Evolutionary conservation across 2,797 vertebrate species (phyloP).

Genomic region (Aphelocoma californica): DNA sequence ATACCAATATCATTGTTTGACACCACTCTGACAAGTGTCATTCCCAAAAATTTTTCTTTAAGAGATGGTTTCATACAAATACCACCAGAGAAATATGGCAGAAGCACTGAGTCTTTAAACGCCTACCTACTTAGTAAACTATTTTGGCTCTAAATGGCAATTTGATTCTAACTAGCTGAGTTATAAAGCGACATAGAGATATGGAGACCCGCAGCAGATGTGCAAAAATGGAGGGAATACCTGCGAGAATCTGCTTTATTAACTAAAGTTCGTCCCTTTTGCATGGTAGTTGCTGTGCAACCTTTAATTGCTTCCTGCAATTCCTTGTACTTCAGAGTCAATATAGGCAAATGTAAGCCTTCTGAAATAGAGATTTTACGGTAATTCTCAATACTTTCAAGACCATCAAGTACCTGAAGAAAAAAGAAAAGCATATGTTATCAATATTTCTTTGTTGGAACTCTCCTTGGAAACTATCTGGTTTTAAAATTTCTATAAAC

Average conservation of each 20-base stretch:
- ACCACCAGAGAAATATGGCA: background rate
- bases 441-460: slow-evolving; percentile 2
- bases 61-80: background rate
- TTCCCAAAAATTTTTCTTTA: background rate
- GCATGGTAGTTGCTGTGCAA: slow-evolving; percentile 71
- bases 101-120: background rate
- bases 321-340: slow-evolving; percentile 74
- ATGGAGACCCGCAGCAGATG: background rate
- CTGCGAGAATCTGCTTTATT: slow-evolving; percentile 74
- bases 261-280: slow-evolving; percentile 77
- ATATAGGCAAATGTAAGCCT: slow-evolving; percentile 63
- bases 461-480: background rate
- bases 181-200: background rate
- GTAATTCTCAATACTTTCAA: slow-evolving; percentile 78
- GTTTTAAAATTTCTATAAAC: background rate
- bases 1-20: background rate
- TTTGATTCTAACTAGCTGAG: background rate
- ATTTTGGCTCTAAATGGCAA: background rate
- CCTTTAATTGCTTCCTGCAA: slow-evolving; percentile 74
- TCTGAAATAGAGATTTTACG: slow-evolving; percentile 74
- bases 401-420: slow-evolving; percentile 78
- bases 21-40: background rate
- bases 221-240: slow-evolving; percentile 50
- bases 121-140: background rate
- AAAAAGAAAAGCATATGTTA: background rate